phyloP scores from a whole-genome alignment of 2,888 invertebrate genomes.

The Conchocele bisecta region DNA sequence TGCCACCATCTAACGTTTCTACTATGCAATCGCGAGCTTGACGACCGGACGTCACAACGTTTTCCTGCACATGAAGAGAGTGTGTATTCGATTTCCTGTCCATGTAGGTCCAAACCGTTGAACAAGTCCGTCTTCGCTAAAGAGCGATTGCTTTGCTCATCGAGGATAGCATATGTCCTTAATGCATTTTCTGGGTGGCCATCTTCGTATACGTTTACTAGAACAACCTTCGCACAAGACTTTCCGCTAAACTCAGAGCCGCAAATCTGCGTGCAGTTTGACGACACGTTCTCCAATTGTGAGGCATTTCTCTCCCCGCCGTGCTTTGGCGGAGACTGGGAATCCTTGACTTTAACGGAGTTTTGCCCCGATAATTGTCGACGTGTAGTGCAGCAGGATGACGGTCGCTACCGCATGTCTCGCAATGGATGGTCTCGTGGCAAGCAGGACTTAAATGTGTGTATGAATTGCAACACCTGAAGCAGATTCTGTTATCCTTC shows the following conservation, averaged over 20 bases:
- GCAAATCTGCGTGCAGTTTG: slow-evolving; percentile 17
- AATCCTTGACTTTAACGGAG: neutral
- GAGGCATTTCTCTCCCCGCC: slow-evolving; percentile 2
- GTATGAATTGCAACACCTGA: slow-evolving; percentile 29
- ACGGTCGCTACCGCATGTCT: slow-evolving; percentile 30
- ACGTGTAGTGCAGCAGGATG: slow-evolving; percentile 39
- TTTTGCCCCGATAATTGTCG: too few species aligned
- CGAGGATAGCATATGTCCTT: slow-evolving; percentile 18
- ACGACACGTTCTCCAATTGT: neutral
- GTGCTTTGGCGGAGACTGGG: neutral
- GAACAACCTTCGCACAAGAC: slow-evolving; percentile 1
- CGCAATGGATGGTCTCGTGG: slow-evolving; percentile 24
- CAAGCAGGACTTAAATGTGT: slow-evolving; percentile 33
- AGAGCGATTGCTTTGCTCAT: slow-evolving; percentile 29
- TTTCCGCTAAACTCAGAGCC: slow-evolving; percentile 5
- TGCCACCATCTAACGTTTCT: slow-evolving; percentile 19
- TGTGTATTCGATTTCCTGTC: slow-evolving; percentile 8
- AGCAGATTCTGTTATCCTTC: slow-evolving; percentile 34
- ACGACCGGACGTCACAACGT: slow-evolving; percentile 9
- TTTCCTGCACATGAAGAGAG: slow-evolving; percentile 28
- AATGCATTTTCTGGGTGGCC: slow-evolving; percentile 14
- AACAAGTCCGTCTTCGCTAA: slow-evolving; percentile 22
- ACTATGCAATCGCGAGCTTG: slow-evolving; percentile 9
- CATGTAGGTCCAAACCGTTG: neutral
- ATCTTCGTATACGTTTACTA: slow-evolving; percentile 7